These are phyloP conservation scores for Tetranychus cinnabarinus DNA, from an alignment of 1,140 invertebrate species.

Conservation along the genomic window DNA sequence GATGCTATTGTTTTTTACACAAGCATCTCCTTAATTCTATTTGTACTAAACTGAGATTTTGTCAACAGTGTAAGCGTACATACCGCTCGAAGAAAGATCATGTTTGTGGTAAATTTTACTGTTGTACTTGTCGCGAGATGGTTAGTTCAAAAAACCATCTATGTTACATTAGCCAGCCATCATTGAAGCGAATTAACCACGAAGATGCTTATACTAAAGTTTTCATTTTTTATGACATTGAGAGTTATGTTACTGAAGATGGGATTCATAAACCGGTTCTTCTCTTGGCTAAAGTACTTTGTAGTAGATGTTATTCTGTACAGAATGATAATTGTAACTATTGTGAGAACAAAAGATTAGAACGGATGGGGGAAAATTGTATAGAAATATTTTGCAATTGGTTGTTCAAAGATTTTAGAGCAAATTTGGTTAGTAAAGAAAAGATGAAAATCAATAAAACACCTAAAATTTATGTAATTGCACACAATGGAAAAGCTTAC, in stretches of 20 bases:
- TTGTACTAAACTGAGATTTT: background rate
- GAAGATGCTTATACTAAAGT: background rate
- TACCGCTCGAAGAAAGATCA: background rate
- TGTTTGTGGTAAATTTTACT: background rate
- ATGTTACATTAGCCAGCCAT: background rate
- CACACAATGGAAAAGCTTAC: background rate
- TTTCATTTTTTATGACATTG: background rate
- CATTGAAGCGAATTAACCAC: background rate
- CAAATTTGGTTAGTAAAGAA: background rate
- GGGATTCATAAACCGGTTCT: no score
- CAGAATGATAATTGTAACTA: background rate
- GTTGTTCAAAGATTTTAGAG: background rate
- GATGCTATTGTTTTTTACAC: no score
- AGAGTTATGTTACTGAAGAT: background rate
- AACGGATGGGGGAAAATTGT: background rate
- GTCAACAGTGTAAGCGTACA: background rate
- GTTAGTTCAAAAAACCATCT: background rate
- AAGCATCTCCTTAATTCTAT: no score
- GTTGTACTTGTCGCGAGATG: background rate
- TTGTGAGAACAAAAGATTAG: background rate
- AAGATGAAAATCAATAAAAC: background rate
- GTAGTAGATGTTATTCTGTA: background rate
- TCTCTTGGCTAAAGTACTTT: background rate
- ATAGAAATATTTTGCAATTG: background rate
- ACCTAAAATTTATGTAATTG: background rate